Evolutionary conservation across 2,888 invertebrate species (phyloP), one percentile per base, ranked within the genome.

Genomic region (Gymnosoma rotundatum): DNA sequence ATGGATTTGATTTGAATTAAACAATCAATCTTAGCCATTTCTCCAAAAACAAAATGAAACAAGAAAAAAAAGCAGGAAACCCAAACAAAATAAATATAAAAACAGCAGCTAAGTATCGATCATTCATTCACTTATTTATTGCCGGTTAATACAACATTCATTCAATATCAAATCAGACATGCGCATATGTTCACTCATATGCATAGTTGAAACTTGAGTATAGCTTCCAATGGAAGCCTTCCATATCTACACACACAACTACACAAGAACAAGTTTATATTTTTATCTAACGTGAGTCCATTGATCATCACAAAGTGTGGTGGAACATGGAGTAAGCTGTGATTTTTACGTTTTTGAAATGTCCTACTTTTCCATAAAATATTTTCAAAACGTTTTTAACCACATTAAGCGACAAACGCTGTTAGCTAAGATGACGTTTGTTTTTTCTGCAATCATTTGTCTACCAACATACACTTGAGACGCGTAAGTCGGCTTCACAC

Each of bases 321-420:
- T 69, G 72, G 66, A 32, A 42, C 32, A 38, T 74, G 21, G 12
- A 73, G 42, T 72, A 10, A 48, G 67, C 60, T 73, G 76, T 76
- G 88, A 88, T 89, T 89, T 89, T 88, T 88, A 89, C 78, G 76
- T 81, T 81, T 84, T 78, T 89, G 87, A 88, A 88, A 84, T 90
- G 90, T 90, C 90, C 90, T 88, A 90, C 90, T 90, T 90, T 90
- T 90, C 88, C 90, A 89, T 89, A 87, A 90, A 90, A 87, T 90
- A 89, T 90, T 89, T 89, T 88, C 87, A 89, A 89, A 88, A 86
- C 86, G 86, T 81, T 86, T 87, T 88, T 88, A 84, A 69, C 89
- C 88, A 88, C 89, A 88, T 90, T 89, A 88, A 89, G 88, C 75
- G 69, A 78, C 80, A 84, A 72, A 72, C 85, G 86, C 83, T 78